Evolutionary conservation across 2,888 invertebrate species (phyloP).

Genomic region (Lordiphosa fenestrarum): DNA sequence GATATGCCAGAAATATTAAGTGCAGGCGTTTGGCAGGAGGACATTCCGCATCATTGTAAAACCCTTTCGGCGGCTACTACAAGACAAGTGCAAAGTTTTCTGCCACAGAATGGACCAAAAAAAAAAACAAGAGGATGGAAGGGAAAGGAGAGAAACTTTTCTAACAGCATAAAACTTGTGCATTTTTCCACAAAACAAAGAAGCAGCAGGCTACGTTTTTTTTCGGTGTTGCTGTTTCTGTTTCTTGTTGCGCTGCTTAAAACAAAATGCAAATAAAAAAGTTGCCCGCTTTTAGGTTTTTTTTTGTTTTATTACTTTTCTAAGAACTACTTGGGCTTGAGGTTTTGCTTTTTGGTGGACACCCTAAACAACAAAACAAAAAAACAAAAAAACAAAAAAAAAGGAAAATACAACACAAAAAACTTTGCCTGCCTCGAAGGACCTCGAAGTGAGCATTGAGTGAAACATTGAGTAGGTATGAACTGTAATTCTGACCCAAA

Average conservation of each 20-base stretch:
- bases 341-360: conserved; percentile 18
- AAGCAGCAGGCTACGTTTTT: conserved; percentile 47
- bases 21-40: conserved; percentile 22
- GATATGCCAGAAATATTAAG: conserved; percentile 58
- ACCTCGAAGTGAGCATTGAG: no score
- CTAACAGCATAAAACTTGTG: conserved; percentile 70
- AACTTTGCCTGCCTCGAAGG: no score
- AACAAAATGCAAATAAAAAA: conserved; percentile 74
- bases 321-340: conserved; percentile 48
- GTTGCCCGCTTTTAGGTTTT: conserved; percentile 29
- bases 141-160: conserved; percentile 57
- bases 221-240: conserved; percentile 13
- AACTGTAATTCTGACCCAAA: not conserved
- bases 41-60: conserved; percentile 70
- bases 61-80: conserved; percentile 68
- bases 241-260: conserved; percentile 41
- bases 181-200: conserved; percentile 70
- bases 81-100: conserved; percentile 71
- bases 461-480: not conserved
- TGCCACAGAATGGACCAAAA: conserved; percentile 22
- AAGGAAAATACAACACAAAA: not conserved
- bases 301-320: conserved; percentile 31
- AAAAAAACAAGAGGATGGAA: conserved; percentile 9
- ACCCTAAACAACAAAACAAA: conserved; percentile 22
- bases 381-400: conserved; percentile 50